These are phyloP conservation scores for Steinernema hermaphroditum DNA, from an alignment of 2,888 invertebrate species.

Conservation along the genomic window DNA sequence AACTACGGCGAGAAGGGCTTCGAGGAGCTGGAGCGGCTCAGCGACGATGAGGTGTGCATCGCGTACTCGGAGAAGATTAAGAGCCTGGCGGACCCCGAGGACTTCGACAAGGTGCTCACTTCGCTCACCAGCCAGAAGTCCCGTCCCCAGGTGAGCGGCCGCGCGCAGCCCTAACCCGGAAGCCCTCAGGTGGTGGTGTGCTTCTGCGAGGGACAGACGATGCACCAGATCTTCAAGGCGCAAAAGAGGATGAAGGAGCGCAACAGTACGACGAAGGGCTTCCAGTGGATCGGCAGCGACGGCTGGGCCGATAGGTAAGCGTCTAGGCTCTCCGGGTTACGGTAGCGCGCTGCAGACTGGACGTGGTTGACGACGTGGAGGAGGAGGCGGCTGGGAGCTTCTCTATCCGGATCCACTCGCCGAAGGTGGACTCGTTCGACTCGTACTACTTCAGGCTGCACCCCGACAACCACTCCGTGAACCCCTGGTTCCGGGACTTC, in stretches of 20 bases:
- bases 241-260: constrained; percentile 51
- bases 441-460: constrained; percentile 75
- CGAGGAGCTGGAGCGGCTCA: constrained; percentile 73
- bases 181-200: constrained; percentile 70
- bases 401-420: constrained; percentile 78
- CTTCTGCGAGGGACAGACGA: constrained; percentile 79
- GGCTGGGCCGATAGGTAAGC: constrained; percentile 59
- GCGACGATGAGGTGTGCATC: constrained; percentile 74
- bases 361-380: constrained; percentile 76
- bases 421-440: constrained; percentile 73
- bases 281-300: constrained; percentile 66
- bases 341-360: constrained; percentile 62
- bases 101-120: constrained; percentile 55
- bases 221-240: constrained; percentile 67
- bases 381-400: constrained; percentile 76
- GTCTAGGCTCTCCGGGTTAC: too few relatives aligned
- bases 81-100: constrained; percentile 55
- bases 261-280: constrained; percentile 43
- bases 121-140: constrained; percentile 50
- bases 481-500: constrained; percentile 79
- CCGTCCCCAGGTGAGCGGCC: constrained; percentile 56
- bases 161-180: too few relatives aligned
- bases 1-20: constrained; percentile 80
- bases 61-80: constrained; percentile 75
- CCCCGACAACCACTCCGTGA: constrained; percentile 74